These are phyloP conservation scores for Calliscelio sp. DNA, from an alignment of 2,888 invertebrate genomes.

Conservation along the genomic window DNA sequence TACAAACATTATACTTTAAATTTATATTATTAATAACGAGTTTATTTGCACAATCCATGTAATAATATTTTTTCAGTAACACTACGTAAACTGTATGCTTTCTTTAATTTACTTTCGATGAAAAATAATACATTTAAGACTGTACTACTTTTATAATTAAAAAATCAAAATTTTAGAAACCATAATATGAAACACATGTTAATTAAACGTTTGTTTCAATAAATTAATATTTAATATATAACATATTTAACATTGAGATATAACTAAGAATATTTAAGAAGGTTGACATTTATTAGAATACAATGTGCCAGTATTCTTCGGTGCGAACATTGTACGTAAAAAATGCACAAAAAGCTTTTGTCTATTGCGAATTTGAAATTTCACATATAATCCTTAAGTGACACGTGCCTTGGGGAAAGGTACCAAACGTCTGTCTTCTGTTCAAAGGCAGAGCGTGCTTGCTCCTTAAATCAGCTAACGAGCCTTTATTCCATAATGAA, in stretches of 20 bases:
- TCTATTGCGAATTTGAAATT: conserved; percentile 38
- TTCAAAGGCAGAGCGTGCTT: conserved; percentile 59
- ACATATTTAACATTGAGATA: background rate
- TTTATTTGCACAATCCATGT: no score
- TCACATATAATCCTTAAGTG: conserved; percentile 53
- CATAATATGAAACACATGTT: no score
- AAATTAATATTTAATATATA: no score
- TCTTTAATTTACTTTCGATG: no score
- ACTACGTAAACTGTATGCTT: no score
- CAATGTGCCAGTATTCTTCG: background rate
- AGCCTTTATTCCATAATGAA: conserved; percentile 60
- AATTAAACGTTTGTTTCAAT: no score
- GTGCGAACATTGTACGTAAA: conserved; percentile 17
- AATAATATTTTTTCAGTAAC: no score
- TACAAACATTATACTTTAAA: no score
- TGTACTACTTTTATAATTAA: no score
- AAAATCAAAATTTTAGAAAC: no score
- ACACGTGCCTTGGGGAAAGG: conserved; percentile 51
- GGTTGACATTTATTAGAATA: conserved; percentile 40
- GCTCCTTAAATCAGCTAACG: conserved; percentile 63
- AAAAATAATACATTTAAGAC: no score
- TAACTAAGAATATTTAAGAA: conserved; percentile 34
- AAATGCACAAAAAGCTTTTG: conserved; percentile 50
- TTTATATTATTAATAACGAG: no score
- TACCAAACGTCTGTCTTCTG: conserved; percentile 43